A percentile compares a stretch with the other conserved stretches of the same genome.
Conservation (phyloP, 2,888 invertebrate species). For the Tanypteryx hageni region DNA sequence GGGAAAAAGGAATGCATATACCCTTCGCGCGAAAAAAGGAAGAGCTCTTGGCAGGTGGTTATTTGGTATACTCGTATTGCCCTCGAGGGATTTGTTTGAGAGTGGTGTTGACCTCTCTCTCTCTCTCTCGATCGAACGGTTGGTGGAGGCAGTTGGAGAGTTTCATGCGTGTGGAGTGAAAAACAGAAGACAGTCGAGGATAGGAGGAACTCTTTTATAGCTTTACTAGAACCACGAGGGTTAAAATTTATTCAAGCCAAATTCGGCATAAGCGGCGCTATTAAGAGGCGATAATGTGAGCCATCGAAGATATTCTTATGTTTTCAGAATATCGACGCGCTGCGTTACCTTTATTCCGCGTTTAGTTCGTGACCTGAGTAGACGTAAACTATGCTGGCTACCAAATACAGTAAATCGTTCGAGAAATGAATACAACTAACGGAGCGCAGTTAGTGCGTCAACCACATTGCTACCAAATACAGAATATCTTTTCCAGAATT, state of each 20-base stretch:
- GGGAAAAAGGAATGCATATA: neutral
- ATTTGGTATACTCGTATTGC: neutral
- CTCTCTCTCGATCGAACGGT: neutral
- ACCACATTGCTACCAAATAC: neutral
- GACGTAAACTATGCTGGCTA: neutral
- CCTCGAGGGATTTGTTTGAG: neutral
- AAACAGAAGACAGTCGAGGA: neutral
- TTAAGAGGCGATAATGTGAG: neutral
- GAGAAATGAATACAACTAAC: conserved; percentile 13
- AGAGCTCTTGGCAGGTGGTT: neutral
- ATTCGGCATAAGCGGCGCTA: neutral
- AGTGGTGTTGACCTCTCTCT: neutral
- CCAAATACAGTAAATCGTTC: conserved; percentile 5
- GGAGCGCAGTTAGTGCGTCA: neutral
- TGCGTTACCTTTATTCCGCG: neutral
- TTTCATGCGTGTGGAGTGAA: neutral
- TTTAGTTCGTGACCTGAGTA: neutral
- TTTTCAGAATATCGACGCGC: neutral
- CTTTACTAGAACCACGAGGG: neutral
- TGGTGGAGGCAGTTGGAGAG: neutral
- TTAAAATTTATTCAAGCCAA: neutral
- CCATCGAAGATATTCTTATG: neutral
- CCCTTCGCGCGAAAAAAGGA: neutral
- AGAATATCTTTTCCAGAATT: neutral
- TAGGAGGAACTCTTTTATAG: neutral